These are phyloP conservation scores for Drosophila meridiana DNA, from an alignment of 2,888 invertebrate species.

Conservation along the genomic window DNA sequence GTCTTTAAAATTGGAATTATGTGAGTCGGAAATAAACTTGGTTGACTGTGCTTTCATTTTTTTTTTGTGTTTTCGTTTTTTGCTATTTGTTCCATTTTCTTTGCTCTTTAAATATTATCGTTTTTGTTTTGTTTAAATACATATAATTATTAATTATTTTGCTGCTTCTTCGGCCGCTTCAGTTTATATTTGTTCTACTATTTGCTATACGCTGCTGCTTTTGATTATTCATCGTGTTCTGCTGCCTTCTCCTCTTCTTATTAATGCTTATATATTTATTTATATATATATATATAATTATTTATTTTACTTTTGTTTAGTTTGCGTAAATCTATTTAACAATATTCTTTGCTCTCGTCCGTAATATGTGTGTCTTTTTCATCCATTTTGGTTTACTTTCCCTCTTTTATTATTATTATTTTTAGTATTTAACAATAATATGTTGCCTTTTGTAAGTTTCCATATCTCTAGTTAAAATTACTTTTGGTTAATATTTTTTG, in stretches of 20 bases:
- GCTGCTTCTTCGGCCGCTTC: constrained; percentile 23
- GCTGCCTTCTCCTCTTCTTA: constrained; percentile 30
- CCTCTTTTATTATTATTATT: constrained; percentile 54
- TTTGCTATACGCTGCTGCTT: constrained; percentile 72
- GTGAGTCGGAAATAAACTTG: constrained; percentile 50
- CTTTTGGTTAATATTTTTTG: constrained; percentile 55
- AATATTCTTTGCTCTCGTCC: constrained; percentile 68
- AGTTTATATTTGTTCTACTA: constrained; percentile 64
- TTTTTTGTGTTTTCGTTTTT: constrained; percentile 23
- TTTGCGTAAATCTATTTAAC: constrained; percentile 75
- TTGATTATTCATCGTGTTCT: constrained; percentile 76
- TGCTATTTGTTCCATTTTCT: constrained; percentile 31
- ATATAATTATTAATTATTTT: constrained; percentile 34
- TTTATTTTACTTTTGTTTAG: constrained; percentile 10
- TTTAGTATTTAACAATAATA: constrained; percentile 73
- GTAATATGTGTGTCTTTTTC: constrained; percentile 69
- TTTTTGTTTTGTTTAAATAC: constrained; percentile 17
- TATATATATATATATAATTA: constrained; percentile 2
- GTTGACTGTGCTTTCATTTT: constrained; percentile 63
- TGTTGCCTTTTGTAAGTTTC: constrained; percentile 61
- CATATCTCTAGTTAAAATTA: constrained; percentile 79
- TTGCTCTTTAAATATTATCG: constrained; percentile 38
- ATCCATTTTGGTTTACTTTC: constrained; percentile 16
- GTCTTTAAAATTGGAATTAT: constrained; percentile 48
- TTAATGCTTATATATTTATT: constrained; percentile 52